A percentile compares a stretch with the other conserved stretches of the same genome.
phyloP scores from a whole-genome alignment of 2,797 vertebrate species.

The Chromis chromis region DNA sequence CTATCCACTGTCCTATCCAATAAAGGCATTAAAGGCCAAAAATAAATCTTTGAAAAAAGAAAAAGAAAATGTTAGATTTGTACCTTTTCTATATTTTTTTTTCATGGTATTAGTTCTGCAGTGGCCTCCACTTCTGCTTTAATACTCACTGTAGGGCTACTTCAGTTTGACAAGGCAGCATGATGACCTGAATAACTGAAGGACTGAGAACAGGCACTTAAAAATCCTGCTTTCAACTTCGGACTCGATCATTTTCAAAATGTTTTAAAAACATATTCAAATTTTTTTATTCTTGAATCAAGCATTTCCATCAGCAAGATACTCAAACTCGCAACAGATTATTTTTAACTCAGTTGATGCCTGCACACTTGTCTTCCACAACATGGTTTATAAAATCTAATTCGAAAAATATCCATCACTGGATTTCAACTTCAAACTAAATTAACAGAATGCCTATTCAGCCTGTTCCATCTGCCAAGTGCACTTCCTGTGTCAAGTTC shows the following conservation, averaged over 20 bases:
- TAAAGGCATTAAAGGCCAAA: too few species aligned
- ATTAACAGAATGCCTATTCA: background rate
- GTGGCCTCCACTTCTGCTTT: conserved; percentile 18
- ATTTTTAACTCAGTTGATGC: background rate
- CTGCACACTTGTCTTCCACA: background rate
- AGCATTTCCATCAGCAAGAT: too few species aligned
- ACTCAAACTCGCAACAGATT: too few species aligned
- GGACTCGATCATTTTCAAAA: background rate
- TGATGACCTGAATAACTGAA: background rate
- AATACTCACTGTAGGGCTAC: background rate
- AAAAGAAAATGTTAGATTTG: too few species aligned
- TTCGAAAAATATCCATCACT: too few species aligned
- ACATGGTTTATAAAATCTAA: too few species aligned
- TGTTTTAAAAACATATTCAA: background rate
- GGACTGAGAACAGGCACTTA: background rate
- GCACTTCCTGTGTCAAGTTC: conserved; percentile 15
- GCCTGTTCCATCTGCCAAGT: background rate
- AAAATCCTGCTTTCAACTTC: background rate
- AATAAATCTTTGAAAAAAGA: too few species aligned
- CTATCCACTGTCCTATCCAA: too few species aligned
- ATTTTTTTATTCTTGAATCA: background rate
- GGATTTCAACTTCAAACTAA: conserved; percentile 2
- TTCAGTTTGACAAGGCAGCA: background rate
- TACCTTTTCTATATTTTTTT: too few species aligned
- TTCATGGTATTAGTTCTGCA: background rate